phyloP scores from a whole-genome alignment of 1,140 invertebrate species.

The Drosophila prosaltans region DNA sequence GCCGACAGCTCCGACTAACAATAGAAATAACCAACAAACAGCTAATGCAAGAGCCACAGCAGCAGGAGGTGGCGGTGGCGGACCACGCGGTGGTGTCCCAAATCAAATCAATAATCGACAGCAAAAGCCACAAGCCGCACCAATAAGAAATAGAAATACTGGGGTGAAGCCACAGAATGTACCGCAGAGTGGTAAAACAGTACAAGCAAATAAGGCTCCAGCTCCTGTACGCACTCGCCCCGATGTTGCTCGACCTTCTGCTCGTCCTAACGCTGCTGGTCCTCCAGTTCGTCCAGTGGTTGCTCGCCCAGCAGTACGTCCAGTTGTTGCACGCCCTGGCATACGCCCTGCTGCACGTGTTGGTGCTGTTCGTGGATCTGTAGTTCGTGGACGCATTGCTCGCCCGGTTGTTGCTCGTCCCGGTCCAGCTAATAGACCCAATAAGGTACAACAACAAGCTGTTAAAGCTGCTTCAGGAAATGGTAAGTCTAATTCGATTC shows the following conservation, averaged over 20 bases:
- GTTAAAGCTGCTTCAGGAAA: neutral
- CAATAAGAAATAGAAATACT: neutral
- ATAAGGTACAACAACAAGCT: neutral
- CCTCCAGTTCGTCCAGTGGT: neutral
- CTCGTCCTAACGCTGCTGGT: neutral
- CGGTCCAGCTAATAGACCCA: neutral
- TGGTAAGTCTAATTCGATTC: neutral
- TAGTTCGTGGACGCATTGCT: neutral
- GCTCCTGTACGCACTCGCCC: neutral
- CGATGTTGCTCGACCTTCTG: neutral
- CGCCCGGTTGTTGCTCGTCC: constrained; percentile 1
- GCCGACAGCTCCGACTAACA: neutral
- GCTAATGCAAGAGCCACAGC: neutral
- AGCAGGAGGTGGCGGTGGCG: neutral
- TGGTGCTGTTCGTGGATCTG: too few species aligned
- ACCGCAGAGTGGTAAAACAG: neutral
- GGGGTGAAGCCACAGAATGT: neutral
- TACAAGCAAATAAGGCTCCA: neutral
- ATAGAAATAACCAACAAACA: neutral
- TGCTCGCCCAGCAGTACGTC: neutral
- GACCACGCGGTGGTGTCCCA: neutral
- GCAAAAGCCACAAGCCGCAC: neutral
- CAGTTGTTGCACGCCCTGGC: neutral
- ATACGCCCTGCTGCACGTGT: neutral
- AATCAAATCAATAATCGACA: neutral